Conservation (phyloP, 2,113 vertebrate genomes). For the Apus apus region DNA sequence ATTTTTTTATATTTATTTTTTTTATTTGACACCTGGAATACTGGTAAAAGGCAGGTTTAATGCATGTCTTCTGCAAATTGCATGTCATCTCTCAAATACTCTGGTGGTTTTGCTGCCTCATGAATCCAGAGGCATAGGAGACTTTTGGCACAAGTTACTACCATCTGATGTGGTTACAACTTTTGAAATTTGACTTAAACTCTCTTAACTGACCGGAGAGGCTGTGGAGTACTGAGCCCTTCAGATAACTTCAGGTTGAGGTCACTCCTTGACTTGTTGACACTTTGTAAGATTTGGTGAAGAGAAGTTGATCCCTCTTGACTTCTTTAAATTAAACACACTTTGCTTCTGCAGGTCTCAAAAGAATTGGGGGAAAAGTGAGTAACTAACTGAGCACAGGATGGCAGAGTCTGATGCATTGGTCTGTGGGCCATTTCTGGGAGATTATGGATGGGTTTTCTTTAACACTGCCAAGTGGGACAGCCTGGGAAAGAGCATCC, state of each 20-base stretch:
- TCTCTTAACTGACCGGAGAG: background rate
- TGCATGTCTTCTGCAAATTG: background rate
- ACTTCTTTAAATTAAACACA: background rate
- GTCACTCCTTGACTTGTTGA: background rate
- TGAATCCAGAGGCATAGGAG: background rate
- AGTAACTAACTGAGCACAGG: background rate
- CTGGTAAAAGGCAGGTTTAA: background rate
- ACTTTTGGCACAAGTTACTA: background rate
- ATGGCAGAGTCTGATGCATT: background rate
- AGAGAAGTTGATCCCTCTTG: conserved; percentile 3
- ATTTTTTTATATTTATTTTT: too few relatives aligned
- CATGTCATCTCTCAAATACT: background rate
- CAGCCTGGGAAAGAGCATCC: background rate
- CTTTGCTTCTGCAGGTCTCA: background rate
- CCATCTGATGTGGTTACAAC: background rate
- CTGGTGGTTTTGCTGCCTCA: background rate
- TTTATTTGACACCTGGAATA: background rate
- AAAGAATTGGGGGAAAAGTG: background rate
- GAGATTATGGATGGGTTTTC: background rate
- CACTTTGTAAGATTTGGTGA: background rate
- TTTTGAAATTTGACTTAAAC: background rate
- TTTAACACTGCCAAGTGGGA: background rate
- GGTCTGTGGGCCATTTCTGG: background rate
- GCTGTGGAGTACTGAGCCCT: background rate
- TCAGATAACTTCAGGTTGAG: background rate